Conservation (phyloP, 35 echinoderm and acorn worm species). For the Holothuria glaberrima region DNA sequence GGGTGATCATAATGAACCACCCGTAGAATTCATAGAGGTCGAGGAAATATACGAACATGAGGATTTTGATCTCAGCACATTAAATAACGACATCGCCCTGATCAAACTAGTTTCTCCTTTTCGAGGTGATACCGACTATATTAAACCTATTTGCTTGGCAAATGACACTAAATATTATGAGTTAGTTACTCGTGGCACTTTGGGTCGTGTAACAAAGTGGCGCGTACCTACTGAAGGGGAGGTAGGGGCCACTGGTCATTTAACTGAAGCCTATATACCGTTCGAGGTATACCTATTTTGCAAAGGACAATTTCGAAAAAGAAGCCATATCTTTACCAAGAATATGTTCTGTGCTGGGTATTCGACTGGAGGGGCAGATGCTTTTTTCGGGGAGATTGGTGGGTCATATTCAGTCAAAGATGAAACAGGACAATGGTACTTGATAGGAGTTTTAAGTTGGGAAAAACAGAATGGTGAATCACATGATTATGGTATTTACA, state of each 20-base stretch:
- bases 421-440: slow-evolving; percentile 70
- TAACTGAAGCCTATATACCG: slow-evolving; percentile 73
- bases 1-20: slow-evolving; percentile 61
- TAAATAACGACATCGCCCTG: slow-evolving; percentile 75
- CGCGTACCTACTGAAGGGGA: slow-evolving; percentile 61
- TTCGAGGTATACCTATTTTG: slow-evolving; percentile 50
- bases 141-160: slow-evolving; percentile 80
- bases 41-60: slow-evolving; percentile 57
- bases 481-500: slow-evolving; percentile 70
- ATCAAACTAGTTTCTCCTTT: slow-evolving; percentile 67
- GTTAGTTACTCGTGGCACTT: no score
- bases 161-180: no score
- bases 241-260: slow-evolving; percentile 42
- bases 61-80: slow-evolving; percentile 47
- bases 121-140: slow-evolving; percentile 62
- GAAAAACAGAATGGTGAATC: slow-evolving; percentile 69
- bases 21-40: slow-evolving; percentile 39
- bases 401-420: slow-evolving; percentile 66
- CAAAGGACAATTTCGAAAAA: slow-evolving; percentile 1
- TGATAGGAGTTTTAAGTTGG: slow-evolving; percentile 86
- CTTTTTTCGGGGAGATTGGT: slow-evolving; percentile 82
- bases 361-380: slow-evolving; percentile 39
- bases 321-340: slow-evolving; percentile 59
- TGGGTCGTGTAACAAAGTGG: slow-evolving; percentile 73
- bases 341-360: slow-evolving; percentile 88